phyloP scores from a whole-genome alignment of 2,113 vertebrate species.

The Nesogale talazaci region DNA sequence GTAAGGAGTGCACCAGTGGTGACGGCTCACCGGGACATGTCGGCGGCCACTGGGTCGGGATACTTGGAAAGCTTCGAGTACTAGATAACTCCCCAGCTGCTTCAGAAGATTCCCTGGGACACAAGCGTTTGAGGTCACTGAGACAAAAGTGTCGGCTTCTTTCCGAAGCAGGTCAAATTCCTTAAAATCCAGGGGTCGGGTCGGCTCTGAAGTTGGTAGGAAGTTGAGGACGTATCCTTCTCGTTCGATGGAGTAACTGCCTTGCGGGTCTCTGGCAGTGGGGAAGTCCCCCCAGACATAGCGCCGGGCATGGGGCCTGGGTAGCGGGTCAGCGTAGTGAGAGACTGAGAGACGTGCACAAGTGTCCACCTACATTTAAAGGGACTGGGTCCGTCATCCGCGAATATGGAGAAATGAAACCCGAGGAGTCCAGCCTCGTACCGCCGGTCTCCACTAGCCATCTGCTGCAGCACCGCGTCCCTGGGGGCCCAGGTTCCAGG shows the following conservation, averaged over 20 bases:
- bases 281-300: conserved; percentile 94
- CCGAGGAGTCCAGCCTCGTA: conserved; percentile 81
- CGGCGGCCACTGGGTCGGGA: conserved; percentile 97
- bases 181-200: conserved; percentile 92
- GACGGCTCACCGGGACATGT: conserved; percentile 97
- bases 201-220: conserved; percentile 92
- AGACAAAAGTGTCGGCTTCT: conserved; percentile 95
- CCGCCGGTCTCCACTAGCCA: conserved; percentile 99
- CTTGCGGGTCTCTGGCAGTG: conserved; percentile 91
- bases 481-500: too few species aligned
- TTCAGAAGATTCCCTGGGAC: conserved; percentile 97
- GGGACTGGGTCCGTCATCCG: conserved; percentile 93
- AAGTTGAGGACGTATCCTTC: conserved; percentile 93
- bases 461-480: conserved; percentile 88
- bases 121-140: conserved; percentile 96
- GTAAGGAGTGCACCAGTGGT: conserved; percentile 94
- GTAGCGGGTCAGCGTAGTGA: conserved; percentile 91
- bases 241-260: conserved; percentile 93
- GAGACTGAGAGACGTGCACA: conserved; percentile 93
- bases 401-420: too few species aligned
- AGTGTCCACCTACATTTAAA: conserved; percentile 92
- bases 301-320: conserved; percentile 93
- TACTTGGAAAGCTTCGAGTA: conserved; percentile 98
- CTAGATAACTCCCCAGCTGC: conserved; percentile 98
- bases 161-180: conserved; percentile 92